phyloP scores from a whole-genome alignment of 2,113 vertebrate genomes.

The Rana temporaria region DNA sequence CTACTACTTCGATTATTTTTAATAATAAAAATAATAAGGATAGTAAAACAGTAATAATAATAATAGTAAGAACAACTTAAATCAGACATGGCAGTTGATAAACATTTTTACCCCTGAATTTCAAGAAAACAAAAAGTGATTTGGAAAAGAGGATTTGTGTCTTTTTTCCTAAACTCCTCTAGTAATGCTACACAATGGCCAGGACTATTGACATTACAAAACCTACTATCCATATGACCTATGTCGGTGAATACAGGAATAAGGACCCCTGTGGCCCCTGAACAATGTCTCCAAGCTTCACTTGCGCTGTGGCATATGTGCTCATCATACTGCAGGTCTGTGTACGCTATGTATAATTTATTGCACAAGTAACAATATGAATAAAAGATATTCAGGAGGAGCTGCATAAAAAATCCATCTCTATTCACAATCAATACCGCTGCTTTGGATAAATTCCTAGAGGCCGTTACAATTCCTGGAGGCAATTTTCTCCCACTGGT shows the following conservation, averaged over 20 bases:
- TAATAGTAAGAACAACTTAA: too few relatives aligned
- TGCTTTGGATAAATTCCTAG: constrained; percentile 30
- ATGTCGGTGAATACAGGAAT: neutral
- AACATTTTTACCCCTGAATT: too few relatives aligned
- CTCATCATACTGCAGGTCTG: neutral
- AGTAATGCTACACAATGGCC: too few relatives aligned
- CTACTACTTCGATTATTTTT: too few relatives aligned
- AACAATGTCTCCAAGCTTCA: neutral
- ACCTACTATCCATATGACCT: constrained; percentile 1
- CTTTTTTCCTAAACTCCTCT: too few relatives aligned
- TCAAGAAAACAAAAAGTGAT: too few relatives aligned
- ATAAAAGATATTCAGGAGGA: constrained; percentile 20
- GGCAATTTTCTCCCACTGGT: constrained; percentile 32
- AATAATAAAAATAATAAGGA: too few relatives aligned
- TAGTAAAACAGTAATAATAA: too few relatives aligned
- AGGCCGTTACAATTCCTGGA: constrained; percentile 27
- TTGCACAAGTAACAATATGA: neutral
- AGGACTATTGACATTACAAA: neutral
- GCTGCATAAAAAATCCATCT: constrained; percentile 17
- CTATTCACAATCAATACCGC: constrained; percentile 26
- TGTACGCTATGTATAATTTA: constrained; percentile 50
- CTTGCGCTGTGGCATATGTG: neutral
- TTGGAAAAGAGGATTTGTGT: too few relatives aligned
- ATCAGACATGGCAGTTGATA: too few relatives aligned
- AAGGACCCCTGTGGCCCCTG: constrained; percentile 2